Percentiles rank a stretch among this genome's conserved stretches.
phyloP scores from a whole-genome alignment of 2,888 invertebrate species.

The Noctua janthe region DNA sequence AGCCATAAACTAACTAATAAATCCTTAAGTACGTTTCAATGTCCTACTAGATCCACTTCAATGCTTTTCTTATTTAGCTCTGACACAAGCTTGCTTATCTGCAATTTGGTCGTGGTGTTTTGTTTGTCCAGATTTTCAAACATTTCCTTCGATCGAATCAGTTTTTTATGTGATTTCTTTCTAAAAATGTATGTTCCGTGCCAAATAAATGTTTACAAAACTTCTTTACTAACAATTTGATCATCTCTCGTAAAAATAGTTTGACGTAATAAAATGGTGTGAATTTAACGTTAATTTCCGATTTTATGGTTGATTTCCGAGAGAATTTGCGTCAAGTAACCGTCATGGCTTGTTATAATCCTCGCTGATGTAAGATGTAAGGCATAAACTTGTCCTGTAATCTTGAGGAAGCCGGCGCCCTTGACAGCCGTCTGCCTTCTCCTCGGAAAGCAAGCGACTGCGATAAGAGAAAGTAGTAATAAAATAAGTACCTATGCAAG shows the following conservation, averaged over 20 bases:
- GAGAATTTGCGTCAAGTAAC: constrained; percentile 73
- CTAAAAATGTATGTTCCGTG: constrained; percentile 42
- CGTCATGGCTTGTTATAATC: constrained; percentile 58
- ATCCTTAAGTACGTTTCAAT: constrained; percentile 33
- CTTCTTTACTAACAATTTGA: constrained; percentile 43
- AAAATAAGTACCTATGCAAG: not conserved
- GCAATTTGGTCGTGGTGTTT: not conserved
- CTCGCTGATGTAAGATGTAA: constrained; percentile 66
- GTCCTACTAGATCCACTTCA: constrained; percentile 22
- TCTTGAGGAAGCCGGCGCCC: constrained; percentile 58
- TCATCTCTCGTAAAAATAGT: constrained; percentile 64
- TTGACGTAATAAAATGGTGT: constrained; percentile 64
- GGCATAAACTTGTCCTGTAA: constrained; percentile 64
- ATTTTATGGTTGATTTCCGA: constrained; percentile 80
- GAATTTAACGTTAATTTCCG: constrained; percentile 70
- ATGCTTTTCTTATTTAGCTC: constrained; percentile 28
- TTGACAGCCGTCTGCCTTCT: constrained; percentile 64
- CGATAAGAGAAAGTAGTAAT: constrained; percentile 55
- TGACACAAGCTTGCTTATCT: constrained; percentile 1
- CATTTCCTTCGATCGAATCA: constrained; percentile 4
- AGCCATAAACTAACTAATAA: constrained; percentile 30
- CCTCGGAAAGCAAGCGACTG: constrained; percentile 20
- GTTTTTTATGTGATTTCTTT: constrained; percentile 25
- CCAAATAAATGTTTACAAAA: constrained; percentile 56
- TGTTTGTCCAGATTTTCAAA: constrained; percentile 8